These are phyloP conservation scores for Pseudois nayaur DNA, from an alignment of 2,113 vertebrate genomes.

Conservation along the genomic window DNA sequence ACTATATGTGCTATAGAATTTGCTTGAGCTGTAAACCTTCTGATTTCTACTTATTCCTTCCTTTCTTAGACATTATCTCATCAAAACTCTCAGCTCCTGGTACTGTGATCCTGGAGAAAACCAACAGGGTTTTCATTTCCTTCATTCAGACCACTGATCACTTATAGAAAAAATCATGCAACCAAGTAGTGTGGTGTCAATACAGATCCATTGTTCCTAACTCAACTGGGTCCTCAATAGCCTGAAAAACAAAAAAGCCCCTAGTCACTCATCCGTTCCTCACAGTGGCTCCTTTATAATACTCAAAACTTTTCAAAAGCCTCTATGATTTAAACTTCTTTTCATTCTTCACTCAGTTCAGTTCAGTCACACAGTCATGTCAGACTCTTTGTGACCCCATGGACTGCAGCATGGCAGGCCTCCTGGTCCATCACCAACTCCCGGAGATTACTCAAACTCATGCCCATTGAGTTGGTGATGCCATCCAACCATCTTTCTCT, in stretches of 20 bases:
- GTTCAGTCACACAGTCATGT: too few species aligned
- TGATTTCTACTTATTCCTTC: background rate
- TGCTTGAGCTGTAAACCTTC: background rate
- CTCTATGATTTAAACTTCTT: background rate
- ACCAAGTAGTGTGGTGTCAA: background rate
- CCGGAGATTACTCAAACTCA: background rate
- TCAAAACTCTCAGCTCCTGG: background rate
- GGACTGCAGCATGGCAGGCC: background rate
- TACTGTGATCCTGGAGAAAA: background rate
- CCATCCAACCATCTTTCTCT: background rate
- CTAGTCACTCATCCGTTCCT: background rate
- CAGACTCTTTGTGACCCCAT: accelerated
- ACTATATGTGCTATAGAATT: background rate
- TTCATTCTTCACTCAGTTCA: background rate
- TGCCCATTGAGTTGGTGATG: background rate
- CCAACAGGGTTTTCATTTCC: background rate
- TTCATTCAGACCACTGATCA: background rate
- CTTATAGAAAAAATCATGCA: background rate
- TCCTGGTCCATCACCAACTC: background rate
- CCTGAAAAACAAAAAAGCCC: background rate
- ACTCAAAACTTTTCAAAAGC: background rate
- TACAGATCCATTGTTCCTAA: background rate
- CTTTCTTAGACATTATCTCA: background rate
- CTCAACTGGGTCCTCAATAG: background rate
- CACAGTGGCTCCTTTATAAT: background rate